A percentile compares a stretch with the other conserved stretches of the same genome.
phyloP scores from a whole-genome alignment of 2,888 invertebrate genomes.

The Junonia oenone region DNA sequence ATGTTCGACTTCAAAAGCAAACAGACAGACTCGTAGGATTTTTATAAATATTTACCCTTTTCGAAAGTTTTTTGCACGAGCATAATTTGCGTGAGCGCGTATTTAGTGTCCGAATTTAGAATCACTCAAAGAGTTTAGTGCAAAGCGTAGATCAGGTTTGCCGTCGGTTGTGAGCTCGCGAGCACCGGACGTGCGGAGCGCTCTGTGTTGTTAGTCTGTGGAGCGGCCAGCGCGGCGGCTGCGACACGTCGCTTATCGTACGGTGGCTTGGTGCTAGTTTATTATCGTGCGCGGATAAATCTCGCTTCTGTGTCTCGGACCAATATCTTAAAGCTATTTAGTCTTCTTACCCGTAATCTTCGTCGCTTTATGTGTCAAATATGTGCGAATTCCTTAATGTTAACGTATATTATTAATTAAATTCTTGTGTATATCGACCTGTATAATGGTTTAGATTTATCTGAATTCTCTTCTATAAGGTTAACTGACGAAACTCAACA shows the following conservation, averaged over 20 bases:
- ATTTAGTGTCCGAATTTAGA: constrained; percentile 27
- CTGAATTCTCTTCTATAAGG: constrained; percentile 65
- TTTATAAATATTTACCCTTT: constrained; percentile 68
- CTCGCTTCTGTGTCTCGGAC: constrained; percentile 78
- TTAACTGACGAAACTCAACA: constrained; percentile 62
- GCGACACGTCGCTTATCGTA: constrained; percentile 51
- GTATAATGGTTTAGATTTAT: constrained; percentile 77
- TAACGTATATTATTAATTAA: constrained; percentile 57
- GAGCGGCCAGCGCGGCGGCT: constrained; percentile 10
- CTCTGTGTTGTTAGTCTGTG: not conserved
- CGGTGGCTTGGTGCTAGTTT: constrained; percentile 77
- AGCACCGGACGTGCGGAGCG: constrained; percentile 20
- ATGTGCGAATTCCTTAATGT: constrained; percentile 75
- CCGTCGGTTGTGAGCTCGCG: constrained; percentile 40
- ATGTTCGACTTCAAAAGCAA: constrained; percentile 45
- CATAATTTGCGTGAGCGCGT: constrained; percentile 54
- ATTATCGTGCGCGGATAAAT: constrained; percentile 56
- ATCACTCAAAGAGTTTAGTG: constrained; percentile 16
- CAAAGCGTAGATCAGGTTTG: constrained; percentile 32
- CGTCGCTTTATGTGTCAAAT: constrained; percentile 80
- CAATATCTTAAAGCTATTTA: constrained; percentile 69
- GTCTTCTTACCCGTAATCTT: constrained; percentile 65
- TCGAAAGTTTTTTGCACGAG: constrained; percentile 57
- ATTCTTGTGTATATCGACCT: constrained; percentile 75
- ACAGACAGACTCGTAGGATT: constrained; percentile 55